A percentile compares a stretch with the other conserved stretches of the same genome.
Conservation (phyloP, 2,113 vertebrate genomes). For the Hippopotamus amphibius region DNA sequence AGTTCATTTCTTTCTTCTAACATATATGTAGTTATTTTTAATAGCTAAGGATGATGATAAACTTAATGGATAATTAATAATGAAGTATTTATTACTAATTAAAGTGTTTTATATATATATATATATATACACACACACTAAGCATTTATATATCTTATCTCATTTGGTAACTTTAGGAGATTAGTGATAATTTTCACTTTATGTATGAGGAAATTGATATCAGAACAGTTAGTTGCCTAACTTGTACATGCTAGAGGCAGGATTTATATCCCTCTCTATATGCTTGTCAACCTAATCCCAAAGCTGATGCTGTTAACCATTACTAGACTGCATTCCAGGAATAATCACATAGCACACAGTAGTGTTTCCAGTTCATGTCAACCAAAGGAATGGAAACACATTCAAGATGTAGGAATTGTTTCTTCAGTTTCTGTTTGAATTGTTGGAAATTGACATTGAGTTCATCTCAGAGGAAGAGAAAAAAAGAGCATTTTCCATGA, state of each 20-base stretch:
- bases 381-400: conserved; percentile 27
- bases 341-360: not conserved
- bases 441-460: conserved; percentile 43
- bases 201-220: not conserved
- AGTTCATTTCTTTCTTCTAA: not conserved
- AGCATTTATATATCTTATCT: not conserved
- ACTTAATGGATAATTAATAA: not conserved
- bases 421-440: conserved; percentile 56
- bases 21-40: not conserved
- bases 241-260: not conserved
- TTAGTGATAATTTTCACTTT: conserved; percentile 26
- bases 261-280: not conserved
- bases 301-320: not conserved
- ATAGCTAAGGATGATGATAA: conserved; percentile 11
- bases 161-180: conserved; percentile 19
- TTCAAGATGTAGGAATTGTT: conserved; percentile 7
- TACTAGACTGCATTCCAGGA: not conserved
- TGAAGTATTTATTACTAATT: not conserved
- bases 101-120: not conserved
- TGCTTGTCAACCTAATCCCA: not conserved
- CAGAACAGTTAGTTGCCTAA: not conserved
- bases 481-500: conserved; percentile 18
- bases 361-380: not conserved
- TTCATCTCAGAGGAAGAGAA: not conserved
- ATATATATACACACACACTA: not conserved